Percentiles rank a stretch among this genome's conserved stretches.
These are phyloP conservation scores for Onychomys arenicola DNA, from an alignment of 2,797 vertebrate genomes.

Conservation along the genomic window DNA sequence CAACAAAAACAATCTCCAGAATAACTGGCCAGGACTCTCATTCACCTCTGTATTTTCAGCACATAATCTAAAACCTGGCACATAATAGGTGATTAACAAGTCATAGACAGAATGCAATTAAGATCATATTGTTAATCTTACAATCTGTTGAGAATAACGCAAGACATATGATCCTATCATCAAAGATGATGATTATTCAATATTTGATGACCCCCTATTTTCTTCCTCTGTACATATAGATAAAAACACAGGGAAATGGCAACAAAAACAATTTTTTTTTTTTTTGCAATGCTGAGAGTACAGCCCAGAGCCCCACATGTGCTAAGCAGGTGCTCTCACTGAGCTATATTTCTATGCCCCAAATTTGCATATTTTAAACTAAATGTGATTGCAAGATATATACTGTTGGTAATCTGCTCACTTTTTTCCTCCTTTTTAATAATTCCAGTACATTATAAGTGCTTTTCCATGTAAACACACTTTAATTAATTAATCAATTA, in stretches of 20 bases:
- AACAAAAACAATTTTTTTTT: background rate
- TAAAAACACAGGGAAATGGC: background rate
- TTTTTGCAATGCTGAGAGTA: background rate
- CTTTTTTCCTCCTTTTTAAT: conserved; percentile 17
- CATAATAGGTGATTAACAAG: background rate
- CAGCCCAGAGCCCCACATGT: background rate
- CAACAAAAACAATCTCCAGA: background rate
- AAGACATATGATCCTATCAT: background rate
- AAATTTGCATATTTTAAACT: background rate
- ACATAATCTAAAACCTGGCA: background rate
- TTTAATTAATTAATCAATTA: background rate
- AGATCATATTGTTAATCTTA: background rate
- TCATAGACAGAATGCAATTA: background rate
- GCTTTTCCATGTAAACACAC: background rate
- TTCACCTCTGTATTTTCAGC: background rate
- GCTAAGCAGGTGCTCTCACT: background rate
- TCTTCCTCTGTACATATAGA: background rate
- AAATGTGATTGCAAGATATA: conserved; percentile 21
- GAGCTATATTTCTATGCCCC: background rate
- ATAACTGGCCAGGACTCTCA: background rate
- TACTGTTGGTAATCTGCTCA: background rate
- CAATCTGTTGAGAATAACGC: background rate
- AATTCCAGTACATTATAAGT: background rate
- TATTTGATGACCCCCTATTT: background rate
- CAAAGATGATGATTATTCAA: background rate